Percentiles rank a stretch among this genome's conserved stretches.
Evolutionary conservation across 2,797 vertebrate genomes (phyloP).

Genomic region (Falco cherrug): DNA sequence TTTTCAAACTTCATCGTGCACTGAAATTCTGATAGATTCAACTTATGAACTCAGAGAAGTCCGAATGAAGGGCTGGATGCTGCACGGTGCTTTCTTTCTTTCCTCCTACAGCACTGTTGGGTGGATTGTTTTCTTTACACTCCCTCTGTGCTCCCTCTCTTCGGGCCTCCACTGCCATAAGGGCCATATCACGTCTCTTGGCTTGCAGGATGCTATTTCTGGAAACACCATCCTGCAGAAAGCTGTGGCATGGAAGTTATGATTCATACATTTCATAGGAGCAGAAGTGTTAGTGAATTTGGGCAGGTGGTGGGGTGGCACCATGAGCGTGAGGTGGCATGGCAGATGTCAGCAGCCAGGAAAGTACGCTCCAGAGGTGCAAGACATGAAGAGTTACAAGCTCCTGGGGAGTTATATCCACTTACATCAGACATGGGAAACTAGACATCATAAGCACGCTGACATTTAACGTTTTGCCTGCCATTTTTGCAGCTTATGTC

Average conservation of each 20-base stretch:
- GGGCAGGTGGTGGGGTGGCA: slow-evolving; percentile 56
- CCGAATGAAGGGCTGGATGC: not conserved
- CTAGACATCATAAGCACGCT: not conserved
- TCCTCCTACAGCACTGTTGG: rapidly evolving
- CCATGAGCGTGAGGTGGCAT: not conserved
- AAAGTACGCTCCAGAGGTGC: slow-evolving; percentile 15
- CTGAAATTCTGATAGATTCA: not conserved
- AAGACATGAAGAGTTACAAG: slow-evolving; percentile 12
- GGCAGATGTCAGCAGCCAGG: slow-evolving; percentile 58
- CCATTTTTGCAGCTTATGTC: slow-evolving; percentile 16
- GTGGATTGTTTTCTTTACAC: slow-evolving; percentile 20
- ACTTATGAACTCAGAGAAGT: not conserved
- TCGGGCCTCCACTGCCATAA: slow-evolving; percentile 18
- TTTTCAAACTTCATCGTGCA: not conserved
- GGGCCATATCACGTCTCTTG: slow-evolving; percentile 35
- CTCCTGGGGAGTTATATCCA: not conserved
- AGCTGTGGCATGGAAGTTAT: slow-evolving; percentile 7
- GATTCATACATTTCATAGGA: slow-evolving; percentile 48
- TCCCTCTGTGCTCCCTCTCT: not conserved
- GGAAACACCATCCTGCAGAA: slow-evolving; percentile 36
- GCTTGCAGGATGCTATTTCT: slow-evolving; percentile 56
- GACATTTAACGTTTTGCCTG: slow-evolving; percentile 35
- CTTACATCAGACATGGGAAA: slow-evolving; percentile 46
- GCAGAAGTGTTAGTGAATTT: slow-evolving; percentile 49
- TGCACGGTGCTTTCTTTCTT: not conserved